A percentile compares a stretch with the other conserved stretches of the same genome.
These are phyloP conservation scores for Aplocera efformata DNA, from an alignment of 2,888 invertebrate genomes.

Conservation along the genomic window DNA sequence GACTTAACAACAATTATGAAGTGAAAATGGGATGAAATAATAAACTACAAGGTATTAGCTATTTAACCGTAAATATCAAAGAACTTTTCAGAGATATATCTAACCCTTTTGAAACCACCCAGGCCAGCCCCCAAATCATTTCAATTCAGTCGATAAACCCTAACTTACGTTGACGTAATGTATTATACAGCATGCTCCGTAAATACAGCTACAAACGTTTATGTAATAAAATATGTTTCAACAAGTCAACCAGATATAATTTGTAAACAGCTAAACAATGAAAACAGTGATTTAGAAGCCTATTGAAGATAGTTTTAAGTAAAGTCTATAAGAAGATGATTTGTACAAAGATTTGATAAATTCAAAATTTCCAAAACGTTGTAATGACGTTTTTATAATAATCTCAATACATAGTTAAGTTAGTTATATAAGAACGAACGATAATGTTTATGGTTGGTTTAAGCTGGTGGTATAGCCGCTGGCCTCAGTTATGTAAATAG, in stretches of 20 bases:
- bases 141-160: slow-evolving; percentile 66
- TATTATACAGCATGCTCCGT: slow-evolving; percentile 5
- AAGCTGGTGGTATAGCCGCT: slow-evolving; percentile 8
- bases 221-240: slow-evolving; percentile 69
- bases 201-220: slow-evolving; percentile 29
- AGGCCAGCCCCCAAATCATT: slow-evolving; percentile 40
- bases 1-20: no score
- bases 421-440: slow-evolving; percentile 7
- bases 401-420: slow-evolving; percentile 10
- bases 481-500: no score
- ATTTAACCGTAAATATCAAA: no score
- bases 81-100: neutral
- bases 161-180: slow-evolving; percentile 38
- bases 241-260: slow-evolving; percentile 73
- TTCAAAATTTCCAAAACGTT: slow-evolving; percentile 31
- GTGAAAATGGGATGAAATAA: no score
- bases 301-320: slow-evolving; percentile 48
- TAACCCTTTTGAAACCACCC: slow-evolving; percentile 15
- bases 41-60: no score
- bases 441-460: slow-evolving; percentile 7
- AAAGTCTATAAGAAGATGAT: slow-evolving; percentile 37
- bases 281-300: slow-evolving; percentile 50
- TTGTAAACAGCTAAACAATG: slow-evolving; percentile 67
- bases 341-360: slow-evolving; percentile 42
- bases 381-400: slow-evolving; percentile 19